These are phyloP conservation scores for Setophaga kirtlandii DNA, from an alignment of 2,113 vertebrate genomes.

Conservation along the genomic window DNA sequence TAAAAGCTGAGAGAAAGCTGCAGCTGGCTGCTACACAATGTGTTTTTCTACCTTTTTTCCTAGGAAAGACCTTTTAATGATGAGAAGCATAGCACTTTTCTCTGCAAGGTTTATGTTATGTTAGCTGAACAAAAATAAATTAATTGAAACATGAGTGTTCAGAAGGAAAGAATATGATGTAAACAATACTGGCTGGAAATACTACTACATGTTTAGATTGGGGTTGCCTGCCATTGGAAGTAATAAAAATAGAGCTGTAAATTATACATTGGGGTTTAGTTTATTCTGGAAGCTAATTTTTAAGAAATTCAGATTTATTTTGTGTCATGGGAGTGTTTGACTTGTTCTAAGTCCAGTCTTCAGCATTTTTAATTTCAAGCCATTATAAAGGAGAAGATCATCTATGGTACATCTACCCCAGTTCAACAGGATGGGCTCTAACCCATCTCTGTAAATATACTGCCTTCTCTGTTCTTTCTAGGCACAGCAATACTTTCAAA, in stretches of 20 bases:
- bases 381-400: not conserved
- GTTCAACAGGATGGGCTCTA: not conserved
- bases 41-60: not conserved
- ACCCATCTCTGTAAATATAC: not conserved
- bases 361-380: not conserved
- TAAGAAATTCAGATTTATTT: not conserved
- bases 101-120: not conserved
- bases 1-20: not conserved
- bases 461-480: not conserved
- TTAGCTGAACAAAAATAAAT: not conserved
- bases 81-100: not conserved
- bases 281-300: slow-evolving; percentile 25
- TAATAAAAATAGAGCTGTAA: not conserved
- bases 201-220: not conserved
- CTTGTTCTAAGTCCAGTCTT: not conserved
- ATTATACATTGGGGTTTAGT: not conserved
- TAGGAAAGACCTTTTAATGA: not conserved
- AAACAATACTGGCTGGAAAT: not conserved
- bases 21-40: not conserved
- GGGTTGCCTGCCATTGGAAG: not conserved
- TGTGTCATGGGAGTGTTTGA: not conserved
- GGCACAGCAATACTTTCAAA: not conserved
- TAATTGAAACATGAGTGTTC: not conserved
- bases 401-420: not conserved
- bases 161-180: not conserved